phyloP scores from a whole-genome alignment of 1,140 invertebrate genomes.

The Drosophila jambulina region DNA sequence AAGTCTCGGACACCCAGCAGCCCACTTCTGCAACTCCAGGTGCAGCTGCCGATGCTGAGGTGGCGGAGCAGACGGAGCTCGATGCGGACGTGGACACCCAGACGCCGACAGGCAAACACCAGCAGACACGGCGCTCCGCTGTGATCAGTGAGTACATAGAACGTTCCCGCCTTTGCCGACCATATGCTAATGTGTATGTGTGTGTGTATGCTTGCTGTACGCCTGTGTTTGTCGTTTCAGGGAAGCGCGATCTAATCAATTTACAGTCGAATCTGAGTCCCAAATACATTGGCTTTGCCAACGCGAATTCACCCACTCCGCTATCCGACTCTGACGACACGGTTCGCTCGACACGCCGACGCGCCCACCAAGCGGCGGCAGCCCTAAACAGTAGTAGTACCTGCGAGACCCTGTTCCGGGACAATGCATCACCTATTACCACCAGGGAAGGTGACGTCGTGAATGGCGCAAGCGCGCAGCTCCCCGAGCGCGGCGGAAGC shows the following conservation, averaged over 20 bases:
- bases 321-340: slow-evolving; percentile 45
- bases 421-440: slow-evolving; percentile 50
- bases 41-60: neutral
- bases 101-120: slow-evolving; percentile 9
- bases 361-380: slow-evolving; percentile 34
- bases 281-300: slow-evolving; percentile 71
- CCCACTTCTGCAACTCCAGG: neutral
- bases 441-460: neutral
- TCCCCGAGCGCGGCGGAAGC: slow-evolving; percentile 15
- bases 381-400: slow-evolving; percentile 28
- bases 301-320: slow-evolving; percentile 59
- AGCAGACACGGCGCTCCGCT: slow-evolving; percentile 6
- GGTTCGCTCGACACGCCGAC: slow-evolving; percentile 57
- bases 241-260: slow-evolving; percentile 71
- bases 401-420: slow-evolving; percentile 20
- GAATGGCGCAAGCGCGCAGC: neutral
- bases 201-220: slow-evolving; percentile 11
- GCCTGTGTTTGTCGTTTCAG: slow-evolving; percentile 20
- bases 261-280: slow-evolving; percentile 69
- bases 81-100: slow-evolving; percentile 24
- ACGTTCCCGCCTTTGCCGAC: slow-evolving; percentile 1
- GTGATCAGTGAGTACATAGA: slow-evolving; percentile 49
- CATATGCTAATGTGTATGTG: slow-evolving; percentile 28
- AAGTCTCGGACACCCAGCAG: neutral
- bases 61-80: slow-evolving; percentile 1